Conservation (phyloP, 64 coral and sea anemone genomes). For the Stichodactyla helianthus region DNA sequence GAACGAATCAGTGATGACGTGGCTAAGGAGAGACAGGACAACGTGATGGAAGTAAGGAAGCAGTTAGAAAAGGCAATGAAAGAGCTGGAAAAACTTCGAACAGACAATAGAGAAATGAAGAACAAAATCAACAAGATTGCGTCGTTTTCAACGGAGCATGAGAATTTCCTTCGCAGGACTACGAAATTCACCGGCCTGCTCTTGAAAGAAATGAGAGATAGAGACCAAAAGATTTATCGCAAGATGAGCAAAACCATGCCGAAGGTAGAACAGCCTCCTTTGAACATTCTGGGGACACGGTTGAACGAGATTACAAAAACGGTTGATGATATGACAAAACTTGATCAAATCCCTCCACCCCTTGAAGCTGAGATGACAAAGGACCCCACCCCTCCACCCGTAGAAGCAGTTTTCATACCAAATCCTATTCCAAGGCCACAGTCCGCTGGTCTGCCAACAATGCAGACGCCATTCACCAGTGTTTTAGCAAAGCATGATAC, state of each 20-base stretch:
- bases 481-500: not conserved
- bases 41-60: not conserved
- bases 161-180: slow-evolving; percentile 46
- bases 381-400: not conserved
- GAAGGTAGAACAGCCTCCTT: not conserved
- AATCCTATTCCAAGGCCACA: not conserved
- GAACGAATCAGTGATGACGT: not conserved
- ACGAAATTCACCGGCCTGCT: slow-evolving; percentile 56
- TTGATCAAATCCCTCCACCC: not conserved
- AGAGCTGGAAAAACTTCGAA: slow-evolving; percentile 60
- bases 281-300: slow-evolving; percentile 23
- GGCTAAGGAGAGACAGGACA: not conserved
- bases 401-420: not conserved
- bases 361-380: not conserved
- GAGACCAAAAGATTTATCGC: slow-evolving; percentile 6
- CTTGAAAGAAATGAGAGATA: slow-evolving; percentile 49
- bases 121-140: slow-evolving; percentile 55
- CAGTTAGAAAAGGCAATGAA: slow-evolving; percentile 58
- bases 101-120: slow-evolving; percentile 73
- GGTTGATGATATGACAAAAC: slow-evolving; percentile 33
- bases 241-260: not conserved
- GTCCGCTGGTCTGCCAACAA: not conserved
- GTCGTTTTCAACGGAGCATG: slow-evolving; percentile 17
- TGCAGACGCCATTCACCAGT: not conserved
- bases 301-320: slow-evolving; percentile 40